A percentile compares a stretch with the other conserved stretches of the same genome.
Evolutionary conservation across 1,140 invertebrate species (phyloP).

Genomic region (Bombus haemorrhoidalis): DNA sequence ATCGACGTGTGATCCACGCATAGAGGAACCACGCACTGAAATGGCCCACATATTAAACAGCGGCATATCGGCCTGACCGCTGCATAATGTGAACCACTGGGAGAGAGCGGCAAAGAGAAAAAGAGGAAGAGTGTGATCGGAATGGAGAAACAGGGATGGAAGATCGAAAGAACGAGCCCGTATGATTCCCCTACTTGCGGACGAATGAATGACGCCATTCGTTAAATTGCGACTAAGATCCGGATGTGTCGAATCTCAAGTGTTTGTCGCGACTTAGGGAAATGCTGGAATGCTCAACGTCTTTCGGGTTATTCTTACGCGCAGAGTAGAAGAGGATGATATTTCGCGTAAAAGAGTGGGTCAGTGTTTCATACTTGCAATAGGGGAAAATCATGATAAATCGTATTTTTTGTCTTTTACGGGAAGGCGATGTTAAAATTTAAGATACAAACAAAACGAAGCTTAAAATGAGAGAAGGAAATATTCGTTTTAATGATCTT

Average conservation of each 20-base stretch:
- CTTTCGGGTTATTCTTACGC: neutral
- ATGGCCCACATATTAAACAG: slow-evolving; percentile 71
- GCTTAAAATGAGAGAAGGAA: no score
- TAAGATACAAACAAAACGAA: no score
- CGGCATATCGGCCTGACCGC: slow-evolving; percentile 54
- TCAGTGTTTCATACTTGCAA: no score
- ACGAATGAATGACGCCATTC: slow-evolving; percentile 65
- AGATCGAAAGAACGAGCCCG: slow-evolving; percentile 46
- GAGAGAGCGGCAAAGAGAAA: slow-evolving; percentile 32
- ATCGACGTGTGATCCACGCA: slow-evolving; percentile 47
- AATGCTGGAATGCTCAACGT: neutral
- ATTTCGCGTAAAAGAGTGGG: no score
- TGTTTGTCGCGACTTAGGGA: slow-evolving; percentile 26
- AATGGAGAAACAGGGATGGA: slow-evolving; percentile 18
- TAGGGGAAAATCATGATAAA: no score
- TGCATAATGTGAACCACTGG: slow-evolving; percentile 59
- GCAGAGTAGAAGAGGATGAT: no score
- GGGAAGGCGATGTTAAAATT: no score
- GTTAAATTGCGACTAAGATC: slow-evolving; percentile 59
- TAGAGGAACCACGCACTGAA: slow-evolving; percentile 66
- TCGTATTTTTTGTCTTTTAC: no score
- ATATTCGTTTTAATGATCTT: no score
- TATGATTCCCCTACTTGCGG: slow-evolving; percentile 59
- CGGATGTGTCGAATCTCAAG: slow-evolving; percentile 54
- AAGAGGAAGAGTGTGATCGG: slow-evolving; percentile 19